Base-by-base conservation (phyloP, 1,140 invertebrate species). In the Drosophila ercepeae region DNA sequence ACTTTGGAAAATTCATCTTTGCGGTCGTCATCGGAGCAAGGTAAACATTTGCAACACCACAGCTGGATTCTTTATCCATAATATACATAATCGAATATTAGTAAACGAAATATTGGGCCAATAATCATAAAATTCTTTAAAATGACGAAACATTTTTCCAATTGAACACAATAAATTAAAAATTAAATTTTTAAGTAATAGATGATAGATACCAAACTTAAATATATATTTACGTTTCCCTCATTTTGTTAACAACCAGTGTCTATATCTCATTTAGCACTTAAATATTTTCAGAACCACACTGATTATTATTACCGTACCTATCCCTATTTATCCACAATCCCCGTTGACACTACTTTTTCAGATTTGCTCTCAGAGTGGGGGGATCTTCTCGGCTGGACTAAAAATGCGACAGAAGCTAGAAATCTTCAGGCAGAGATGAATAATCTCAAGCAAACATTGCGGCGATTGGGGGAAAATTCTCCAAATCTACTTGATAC, bases 371-470 rank as follows among this genome's bases (percentile, higher is more conserved):
- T 91, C 57, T 88, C 82, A 11, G 83, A 82, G 49, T 91, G 91
- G 91, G 89, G 90, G 71, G 89, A 89, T 75, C 59, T 91, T 39
- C 68, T 91, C 19, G 69, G 60, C 55, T 91, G 91, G 91, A 91
- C 90, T 64, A 89, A 91, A 89, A 91, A 91, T 90, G 90, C 90
- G 44, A 68, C 82, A 1, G 64, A 70, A n/a, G 90, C 89, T 59
- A 78, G 89, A 39, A 75, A 89, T 27, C 60, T 91, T 74, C 91
- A 91, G 64, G 78, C 90, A 65, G 89, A 91, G 77, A 91, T 91
- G 89, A 82, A 71, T 44, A 68, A 75, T 23, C 42, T 91, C 52
- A 91, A 91, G 68, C 68, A 79, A 34, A 52, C 78, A 25, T 58
- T 91, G 41, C 70, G 76, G 49, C 75, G 81, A 16, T 69, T 91